Conservation (phyloP, 1,140 invertebrate species). For the Camponotus floridanus region DNA sequence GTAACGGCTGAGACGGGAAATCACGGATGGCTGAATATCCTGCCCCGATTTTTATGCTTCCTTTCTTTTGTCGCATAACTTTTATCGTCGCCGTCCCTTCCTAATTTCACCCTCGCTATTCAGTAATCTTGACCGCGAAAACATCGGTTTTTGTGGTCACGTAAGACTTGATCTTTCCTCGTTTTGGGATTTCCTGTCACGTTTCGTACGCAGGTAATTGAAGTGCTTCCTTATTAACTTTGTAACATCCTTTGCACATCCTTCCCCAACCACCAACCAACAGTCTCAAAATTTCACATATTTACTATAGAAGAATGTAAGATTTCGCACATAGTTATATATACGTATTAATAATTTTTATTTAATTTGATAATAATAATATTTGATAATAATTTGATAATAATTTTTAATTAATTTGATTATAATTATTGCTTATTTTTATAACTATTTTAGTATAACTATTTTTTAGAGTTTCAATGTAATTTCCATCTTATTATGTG, state of each 20-base stretch:
- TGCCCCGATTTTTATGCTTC: slow-evolving; percentile 61
- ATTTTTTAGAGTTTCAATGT: neutral
- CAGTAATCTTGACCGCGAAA: slow-evolving; percentile 70
- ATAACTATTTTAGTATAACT: too few relatives aligned
- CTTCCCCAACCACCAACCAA: neutral
- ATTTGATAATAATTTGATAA: too few relatives aligned
- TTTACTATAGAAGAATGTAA: neutral
- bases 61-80: slow-evolving; percentile 66
- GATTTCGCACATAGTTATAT: too few relatives aligned
- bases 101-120: slow-evolving; percentile 42
- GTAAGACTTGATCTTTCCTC: slow-evolving; percentile 34
- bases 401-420: neutral
- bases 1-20: slow-evolving; percentile 73
- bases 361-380: neutral
- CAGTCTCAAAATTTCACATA: neutral
- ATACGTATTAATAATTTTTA: neutral
- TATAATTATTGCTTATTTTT: neutral
- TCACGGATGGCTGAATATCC: slow-evolving; percentile 79
- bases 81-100: slow-evolving; percentile 61
- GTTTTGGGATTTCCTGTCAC: slow-evolving; percentile 65
- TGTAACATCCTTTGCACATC: neutral
- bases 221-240: slow-evolving; percentile 26
- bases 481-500: neutral
- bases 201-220: slow-evolving; percentile 37
- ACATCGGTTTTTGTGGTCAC: slow-evolving; percentile 66